Conservation (phyloP, 2,888 invertebrate species). For the Omphaloscelis lunosa region DNA sequence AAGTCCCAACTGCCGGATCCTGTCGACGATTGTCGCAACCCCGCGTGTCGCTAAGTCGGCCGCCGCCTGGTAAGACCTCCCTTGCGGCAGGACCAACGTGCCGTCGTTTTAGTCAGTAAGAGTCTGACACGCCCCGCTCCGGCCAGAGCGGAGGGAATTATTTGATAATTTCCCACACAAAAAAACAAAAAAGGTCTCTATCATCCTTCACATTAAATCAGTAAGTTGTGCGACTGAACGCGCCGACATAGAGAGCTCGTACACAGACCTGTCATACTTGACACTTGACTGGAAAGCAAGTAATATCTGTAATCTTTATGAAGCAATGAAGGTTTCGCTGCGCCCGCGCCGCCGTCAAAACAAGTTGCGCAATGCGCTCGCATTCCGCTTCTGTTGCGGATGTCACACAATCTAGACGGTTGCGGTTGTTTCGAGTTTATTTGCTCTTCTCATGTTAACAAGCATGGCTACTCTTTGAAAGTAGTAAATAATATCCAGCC, state of each 20-base stretch:
- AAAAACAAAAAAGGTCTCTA: no score
- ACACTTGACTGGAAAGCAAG: conserved; percentile 66
- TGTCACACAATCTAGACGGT: conserved; percentile 68
- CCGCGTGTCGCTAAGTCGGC: no score
- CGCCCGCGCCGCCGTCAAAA: conserved; percentile 78
- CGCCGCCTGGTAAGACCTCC: no score
- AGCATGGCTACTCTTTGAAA: not conserved
- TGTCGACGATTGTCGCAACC: no score
- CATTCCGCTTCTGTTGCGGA: conserved; percentile 78
- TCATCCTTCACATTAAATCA: conserved; percentile 12
- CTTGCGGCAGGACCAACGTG: no score
- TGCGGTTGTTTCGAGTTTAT: conserved; percentile 68
- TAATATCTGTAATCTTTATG: conserved; percentile 70
- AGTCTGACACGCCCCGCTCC: no score
- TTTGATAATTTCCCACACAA: no score
- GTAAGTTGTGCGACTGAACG: conserved; percentile 22
- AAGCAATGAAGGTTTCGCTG: conserved; percentile 76
- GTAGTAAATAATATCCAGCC: not conserved
- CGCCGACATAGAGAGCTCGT: conserved; percentile 50
- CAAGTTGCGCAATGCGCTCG: conserved; percentile 84
- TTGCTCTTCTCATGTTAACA: conserved; percentile 43
- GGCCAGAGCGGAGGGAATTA: no score
- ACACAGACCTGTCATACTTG: conserved; percentile 57
- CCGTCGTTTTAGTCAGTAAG: no score
- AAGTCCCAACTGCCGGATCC: no score